Base-by-base conservation (phyloP, 2,797 vertebrate genomes). In the Echiichthys vipera region DNA sequence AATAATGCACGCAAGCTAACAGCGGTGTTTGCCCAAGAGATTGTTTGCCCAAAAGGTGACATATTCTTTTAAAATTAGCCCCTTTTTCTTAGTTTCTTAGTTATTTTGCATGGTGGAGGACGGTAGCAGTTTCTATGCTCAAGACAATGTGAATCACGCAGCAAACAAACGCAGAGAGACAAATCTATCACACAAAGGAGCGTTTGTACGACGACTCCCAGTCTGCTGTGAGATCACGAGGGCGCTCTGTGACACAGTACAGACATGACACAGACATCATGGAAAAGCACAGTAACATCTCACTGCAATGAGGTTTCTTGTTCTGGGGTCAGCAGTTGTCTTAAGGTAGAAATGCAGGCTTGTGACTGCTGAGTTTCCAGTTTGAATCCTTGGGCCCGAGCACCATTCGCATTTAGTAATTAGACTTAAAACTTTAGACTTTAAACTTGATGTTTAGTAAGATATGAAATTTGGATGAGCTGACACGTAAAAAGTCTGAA, bases 181-280 rank as follows among this genome's bases (percentile, higher is more conserved):
- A 39, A 74, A 85, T 74, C 56, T 37, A 75, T 86, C 74, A 70
- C 73, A 94, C 89, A 92, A 92, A 85, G 78, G 62, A 74, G 67
- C 58, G 67, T 86, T 90, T 93, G 92, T 92, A 54, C 76, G 30
- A 78, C 58, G 59, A 36, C 79, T 84, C 65, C 51, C 65, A 37
- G 84, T 64, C 63, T n/a, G 30, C 71, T 20, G 66, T 32, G 78
- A 75, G 83, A 90, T 90, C 90, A 92, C 81, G 74, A 81, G 89
- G 81, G 12, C 9, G 51, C 69, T 77, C 47, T 24, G 82, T 83
- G 86, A 89, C 82, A 84, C 69, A 80, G 83, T 9, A 29, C 79
- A 85, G 81, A 86, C 81, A 69, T 51, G 5, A 64, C 40, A 22
- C 62, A 57, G 65, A 54, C 86, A 76, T 76, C 80, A 75, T 65